These are phyloP conservation scores for Drosophila leonis DNA, from an alignment of 2,888 invertebrate genomes.

Conservation along the genomic window DNA sequence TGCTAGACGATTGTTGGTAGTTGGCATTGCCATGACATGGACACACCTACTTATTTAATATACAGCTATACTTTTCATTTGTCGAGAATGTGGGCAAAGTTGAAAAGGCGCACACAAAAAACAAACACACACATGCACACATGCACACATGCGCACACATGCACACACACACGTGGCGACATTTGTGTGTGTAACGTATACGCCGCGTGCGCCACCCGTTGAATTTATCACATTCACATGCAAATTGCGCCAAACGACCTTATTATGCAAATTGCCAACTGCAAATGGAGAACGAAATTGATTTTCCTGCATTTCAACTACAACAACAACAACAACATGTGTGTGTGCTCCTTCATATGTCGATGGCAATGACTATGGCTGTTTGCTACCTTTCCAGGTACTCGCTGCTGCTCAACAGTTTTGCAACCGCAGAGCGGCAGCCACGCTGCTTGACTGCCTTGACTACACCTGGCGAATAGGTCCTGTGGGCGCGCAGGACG, in stretches of 20 bases:
- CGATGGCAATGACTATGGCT: constrained; percentile 26
- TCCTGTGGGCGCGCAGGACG: constrained; percentile 47
- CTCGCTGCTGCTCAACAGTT: constrained; percentile 64
- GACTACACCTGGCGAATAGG: constrained; percentile 31
- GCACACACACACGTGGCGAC: neutral
- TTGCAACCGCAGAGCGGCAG: constrained; percentile 63
- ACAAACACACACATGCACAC: constrained; percentile 54
- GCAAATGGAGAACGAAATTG: constrained; percentile 85
- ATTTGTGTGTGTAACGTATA: constrained; percentile 59
- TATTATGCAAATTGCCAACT: constrained; percentile 86
- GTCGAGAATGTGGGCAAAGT: constrained; percentile 36
- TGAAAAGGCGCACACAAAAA: constrained; percentile 64
- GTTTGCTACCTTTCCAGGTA: constrained; percentile 3
- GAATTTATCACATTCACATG: constrained; percentile 85
- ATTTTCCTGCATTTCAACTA: constrained; percentile 81
- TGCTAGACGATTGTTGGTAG: constrained; percentile 25
- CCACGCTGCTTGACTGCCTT: constrained; percentile 19
- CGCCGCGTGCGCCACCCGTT: constrained; percentile 62
- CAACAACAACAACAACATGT: constrained; percentile 43
- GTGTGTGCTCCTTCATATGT: constrained; percentile 22
- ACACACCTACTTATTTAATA: constrained; percentile 79
- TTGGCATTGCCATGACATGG: constrained; percentile 59
- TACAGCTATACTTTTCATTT: constrained; percentile 76
- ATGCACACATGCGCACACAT: constrained; percentile 19
- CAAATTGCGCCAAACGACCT: constrained; percentile 85